Base-by-base conservation (phyloP, 2,888 invertebrate species). In the Meteorus colon region DNA sequence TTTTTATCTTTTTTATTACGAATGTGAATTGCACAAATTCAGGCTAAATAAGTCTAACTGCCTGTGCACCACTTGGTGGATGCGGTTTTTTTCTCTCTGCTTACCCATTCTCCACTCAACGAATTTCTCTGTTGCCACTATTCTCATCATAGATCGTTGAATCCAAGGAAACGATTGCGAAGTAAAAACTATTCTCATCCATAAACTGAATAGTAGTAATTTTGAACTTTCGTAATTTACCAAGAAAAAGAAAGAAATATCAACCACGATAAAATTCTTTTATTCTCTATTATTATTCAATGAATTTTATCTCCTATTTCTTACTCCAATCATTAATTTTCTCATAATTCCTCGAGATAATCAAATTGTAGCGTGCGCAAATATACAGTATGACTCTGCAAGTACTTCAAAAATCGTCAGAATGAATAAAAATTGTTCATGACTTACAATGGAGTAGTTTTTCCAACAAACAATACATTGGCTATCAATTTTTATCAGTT, bases 41-140 rank as follows among this genome's bases (percentile, higher is more conserved):
- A 37, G 16, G 67, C 45, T 67, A 67, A 67, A 67, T 24, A 67
- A 67, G 45, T 24, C 41, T 67, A 67, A 67, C 67, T 45, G 67
- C 48, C n/a, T 48, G 48, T 45, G 41, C 16, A 27, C 45, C 67
- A 48, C 45, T 69, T 69, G 34, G 37, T 19, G n/a, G 19, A 37
- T 65, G 55, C 29, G 31, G 31, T 69, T 55, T 68, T 69, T 31
- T 69, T 29, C 4, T 68, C 27, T 4, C 29, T 14, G 19, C 34
- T 16, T 4, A 31, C n/a, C 31, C 31, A 63, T 67, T 48, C 16
- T 10, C 51, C 16, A 37, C 45, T 48, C 41, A 12, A 16, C 48
- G 14, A 48, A 48, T 48, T 16, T 48, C 48, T 48, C 63, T 16
- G 14, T 63, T 34, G 16, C 63, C 34, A 63, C 31, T 31, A 31